phyloP scores from a whole-genome alignment of 2,113 vertebrate species.

The Taurulus bubalis region DNA sequence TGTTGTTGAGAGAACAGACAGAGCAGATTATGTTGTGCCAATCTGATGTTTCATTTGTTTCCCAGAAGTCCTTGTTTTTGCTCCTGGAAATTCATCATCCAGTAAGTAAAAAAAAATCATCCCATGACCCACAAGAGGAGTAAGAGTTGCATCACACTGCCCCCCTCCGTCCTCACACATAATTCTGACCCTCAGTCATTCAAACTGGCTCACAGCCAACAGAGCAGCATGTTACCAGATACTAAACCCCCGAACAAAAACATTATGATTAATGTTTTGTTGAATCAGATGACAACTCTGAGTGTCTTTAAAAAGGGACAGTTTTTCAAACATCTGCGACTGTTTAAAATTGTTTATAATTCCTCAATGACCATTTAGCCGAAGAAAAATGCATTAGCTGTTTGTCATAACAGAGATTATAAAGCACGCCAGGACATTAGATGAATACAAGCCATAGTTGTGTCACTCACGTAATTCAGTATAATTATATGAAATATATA shows the following conservation, averaged over 20 bases:
- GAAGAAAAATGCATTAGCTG: background rate
- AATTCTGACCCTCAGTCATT: conserved; percentile 8
- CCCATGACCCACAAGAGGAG: background rate
- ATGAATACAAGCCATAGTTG: background rate
- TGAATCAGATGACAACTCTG: conserved; percentile 4
- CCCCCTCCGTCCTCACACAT: background rate
- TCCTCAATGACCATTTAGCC: background rate
- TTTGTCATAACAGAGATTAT: background rate
- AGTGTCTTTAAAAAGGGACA: conserved; percentile 9
- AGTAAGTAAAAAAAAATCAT: background rate
- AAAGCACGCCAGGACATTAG: background rate
- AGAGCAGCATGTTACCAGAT: background rate
- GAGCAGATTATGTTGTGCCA: conserved; percentile 3
- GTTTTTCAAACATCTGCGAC: background rate
- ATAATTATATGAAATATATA: background rate
- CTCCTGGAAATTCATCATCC: conserved; percentile 27
- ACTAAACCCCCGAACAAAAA: conserved; percentile 27
- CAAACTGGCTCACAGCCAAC: conserved; percentile 27
- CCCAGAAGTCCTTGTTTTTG: conserved; percentile 37
- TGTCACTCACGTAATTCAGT: background rate
- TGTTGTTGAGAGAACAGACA: conserved; percentile 13
- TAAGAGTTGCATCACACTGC: background rate
- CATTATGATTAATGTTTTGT: conserved; percentile 11
- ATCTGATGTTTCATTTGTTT: conserved; percentile 54
- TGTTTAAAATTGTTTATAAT: conserved; percentile 7